Base-by-base conservation (phyloP, 2,888 invertebrate genomes). In the Drosophila atripex region DNA sequence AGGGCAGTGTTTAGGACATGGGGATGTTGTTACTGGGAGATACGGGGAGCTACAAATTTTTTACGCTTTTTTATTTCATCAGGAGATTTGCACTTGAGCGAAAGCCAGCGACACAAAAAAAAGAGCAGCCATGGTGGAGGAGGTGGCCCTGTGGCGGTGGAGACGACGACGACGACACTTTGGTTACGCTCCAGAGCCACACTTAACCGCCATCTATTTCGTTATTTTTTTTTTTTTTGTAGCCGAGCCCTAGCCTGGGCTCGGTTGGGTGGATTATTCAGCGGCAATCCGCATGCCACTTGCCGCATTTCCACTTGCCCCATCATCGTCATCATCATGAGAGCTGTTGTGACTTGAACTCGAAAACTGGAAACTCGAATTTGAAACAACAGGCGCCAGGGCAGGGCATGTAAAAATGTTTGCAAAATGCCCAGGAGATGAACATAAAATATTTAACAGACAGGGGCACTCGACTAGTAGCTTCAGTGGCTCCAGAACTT, bases 371-470 rank as follows among this genome's bases (percentile, higher is more conserved):
- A 14, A 63, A 70, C 60, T 64, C 60, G 60, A 30, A 73, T 71
- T 71, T 56, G 55, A 64, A 61, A 49, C 56, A 70, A 77, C 69
- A 60, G 65, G 39, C 16, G 43, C 55, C 55, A 60, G 65, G 53
- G 41, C 55, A 73, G 75, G 71, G 75, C 69, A 71, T 28, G 28
- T 28, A 32, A 32, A 32, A n/a, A 85, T 83, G 83, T 70, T 78
- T 78, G 77, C 73, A 72, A 80, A 89, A 89, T 82, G 80, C 90
- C 89, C 90, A 77, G 69, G 89, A 90, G 90, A 87, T 86, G 80
- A 75, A 78, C 88, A 89, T 90, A 90, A 90, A 90, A 90, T 90
- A 90, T 90, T 90, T 90, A 90, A 90, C 87, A 79, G 88, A 73
- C 65, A 65, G 54, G 46, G 38, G n/a, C 55, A 23, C 58, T 59